Conservation (phyloP, 1,140 invertebrate species). For the Manduca sexta region DNA sequence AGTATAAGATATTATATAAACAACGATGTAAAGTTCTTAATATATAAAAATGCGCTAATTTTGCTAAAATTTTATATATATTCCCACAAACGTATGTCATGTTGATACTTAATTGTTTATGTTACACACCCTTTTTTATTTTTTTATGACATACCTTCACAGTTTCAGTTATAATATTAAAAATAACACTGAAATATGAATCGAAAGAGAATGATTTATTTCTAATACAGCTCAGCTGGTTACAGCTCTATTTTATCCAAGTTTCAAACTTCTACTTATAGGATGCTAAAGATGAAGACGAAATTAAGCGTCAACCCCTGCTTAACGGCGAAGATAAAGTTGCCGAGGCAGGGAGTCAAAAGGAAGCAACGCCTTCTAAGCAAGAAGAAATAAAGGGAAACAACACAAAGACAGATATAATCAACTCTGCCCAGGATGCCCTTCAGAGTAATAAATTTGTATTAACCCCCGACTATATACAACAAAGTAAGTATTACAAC, state of each 20-base stretch:
- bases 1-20: too few species aligned
- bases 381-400: constrained; percentile 59
- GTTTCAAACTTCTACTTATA: constrained; percentile 39
- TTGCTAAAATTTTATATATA: constrained; percentile 31
- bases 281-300: constrained; percentile 55
- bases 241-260: not conserved
- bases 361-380: constrained; percentile 54
- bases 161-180: not conserved
- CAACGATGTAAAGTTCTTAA: too few species aligned
- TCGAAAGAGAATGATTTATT: not conserved
- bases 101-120: constrained; percentile 14
- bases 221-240: too few species aligned
- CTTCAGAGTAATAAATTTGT: constrained; percentile 82
- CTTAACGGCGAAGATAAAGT: constrained; percentile 61
- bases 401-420: constrained; percentile 52
- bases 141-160: constrained; percentile 20
- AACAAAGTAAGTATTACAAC: constrained; percentile 81
- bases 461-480: constrained; percentile 90
- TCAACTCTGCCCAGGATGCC: constrained; percentile 60
- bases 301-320: constrained; percentile 50
- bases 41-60: too few species aligned
- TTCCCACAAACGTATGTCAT: constrained; percentile 60
- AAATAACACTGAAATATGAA: not conserved
- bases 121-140: constrained; percentile 29
- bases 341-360: constrained; percentile 40